Evolutionary conservation across 2,797 vertebrate genomes (phyloP).

Genomic region (Botia almorhae): DNA sequence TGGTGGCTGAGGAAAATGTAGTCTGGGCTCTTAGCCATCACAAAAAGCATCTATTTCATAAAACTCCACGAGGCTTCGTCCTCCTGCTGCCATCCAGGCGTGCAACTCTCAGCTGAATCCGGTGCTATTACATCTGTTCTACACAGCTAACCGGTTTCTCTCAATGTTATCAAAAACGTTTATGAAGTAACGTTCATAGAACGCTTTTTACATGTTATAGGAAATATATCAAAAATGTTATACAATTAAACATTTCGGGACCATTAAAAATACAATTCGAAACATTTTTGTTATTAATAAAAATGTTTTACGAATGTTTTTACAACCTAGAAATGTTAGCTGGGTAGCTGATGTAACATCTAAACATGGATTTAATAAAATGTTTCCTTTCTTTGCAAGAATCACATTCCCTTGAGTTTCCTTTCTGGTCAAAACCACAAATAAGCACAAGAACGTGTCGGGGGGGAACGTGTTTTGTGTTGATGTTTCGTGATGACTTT

Average conservation of each 20-base stretch:
- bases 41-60: neutral
- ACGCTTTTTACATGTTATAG: no score
- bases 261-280: no score
- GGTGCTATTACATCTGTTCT: neutral
- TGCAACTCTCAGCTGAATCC: neutral
- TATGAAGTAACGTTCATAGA: no score
- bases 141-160: no score
- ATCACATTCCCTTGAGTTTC: neutral
- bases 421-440: neutral
- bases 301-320: no score
- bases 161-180: no score
- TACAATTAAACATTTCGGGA: no score
- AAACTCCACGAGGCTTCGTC: neutral
- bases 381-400: neutral
- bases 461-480: neutral
- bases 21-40: neutral
- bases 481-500: slow-evolving; percentile 45
- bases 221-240: no score
- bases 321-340: no score
- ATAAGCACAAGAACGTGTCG: neutral
- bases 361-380: neutral
- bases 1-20: neutral
- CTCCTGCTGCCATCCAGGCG: neutral
- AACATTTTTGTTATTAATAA: no score
- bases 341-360: neutral